Evolutionary conservation across 2,888 invertebrate genomes (phyloP).

Genomic region (Chymomyza amoena): DNA sequence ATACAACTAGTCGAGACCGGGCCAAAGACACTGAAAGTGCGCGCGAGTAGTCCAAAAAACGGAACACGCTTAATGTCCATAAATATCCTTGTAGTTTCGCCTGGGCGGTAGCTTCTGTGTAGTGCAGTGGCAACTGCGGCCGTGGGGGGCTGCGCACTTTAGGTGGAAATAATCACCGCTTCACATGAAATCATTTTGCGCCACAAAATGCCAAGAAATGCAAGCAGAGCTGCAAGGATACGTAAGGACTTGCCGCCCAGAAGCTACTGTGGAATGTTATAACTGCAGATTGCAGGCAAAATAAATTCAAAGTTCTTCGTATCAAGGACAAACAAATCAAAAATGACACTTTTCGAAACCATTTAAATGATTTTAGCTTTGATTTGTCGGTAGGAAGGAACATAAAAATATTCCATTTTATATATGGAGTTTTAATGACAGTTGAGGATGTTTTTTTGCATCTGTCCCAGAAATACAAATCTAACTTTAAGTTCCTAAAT

Average conservation of each 20-base stretch:
- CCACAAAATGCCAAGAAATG: constrained; percentile 62
- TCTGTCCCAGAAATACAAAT: background rate
- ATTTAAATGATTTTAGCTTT: constrained; percentile 60
- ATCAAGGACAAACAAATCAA: constrained; percentile 73
- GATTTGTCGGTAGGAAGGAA: constrained; percentile 43
- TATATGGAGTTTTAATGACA: background rate
- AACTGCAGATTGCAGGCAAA: constrained; percentile 24
- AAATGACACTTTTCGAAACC: constrained; percentile 57
- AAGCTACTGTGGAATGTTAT: constrained; percentile 21
- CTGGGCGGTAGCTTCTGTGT: constrained; percentile 42
- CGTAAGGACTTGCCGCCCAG: constrained; percentile 39
- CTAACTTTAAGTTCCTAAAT: background rate
- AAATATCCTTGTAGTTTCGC: constrained; percentile 58
- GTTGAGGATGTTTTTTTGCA: background rate
- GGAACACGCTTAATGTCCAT: constrained; percentile 75
- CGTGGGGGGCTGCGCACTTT: constrained; percentile 44
- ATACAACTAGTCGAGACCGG: constrained; percentile 56
- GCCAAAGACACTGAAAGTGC: constrained; percentile 49
- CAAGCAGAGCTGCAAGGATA: constrained; percentile 49
- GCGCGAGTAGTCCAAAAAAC: constrained; percentile 27
- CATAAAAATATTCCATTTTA: background rate
- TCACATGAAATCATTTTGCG: constrained; percentile 78
- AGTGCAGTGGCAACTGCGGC: constrained; percentile 1
- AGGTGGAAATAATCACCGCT: constrained; percentile 76
- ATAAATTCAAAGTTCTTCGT: constrained; percentile 57